phyloP scores from a whole-genome alignment of 1,140 invertebrate genomes.

The Proales similis region DNA sequence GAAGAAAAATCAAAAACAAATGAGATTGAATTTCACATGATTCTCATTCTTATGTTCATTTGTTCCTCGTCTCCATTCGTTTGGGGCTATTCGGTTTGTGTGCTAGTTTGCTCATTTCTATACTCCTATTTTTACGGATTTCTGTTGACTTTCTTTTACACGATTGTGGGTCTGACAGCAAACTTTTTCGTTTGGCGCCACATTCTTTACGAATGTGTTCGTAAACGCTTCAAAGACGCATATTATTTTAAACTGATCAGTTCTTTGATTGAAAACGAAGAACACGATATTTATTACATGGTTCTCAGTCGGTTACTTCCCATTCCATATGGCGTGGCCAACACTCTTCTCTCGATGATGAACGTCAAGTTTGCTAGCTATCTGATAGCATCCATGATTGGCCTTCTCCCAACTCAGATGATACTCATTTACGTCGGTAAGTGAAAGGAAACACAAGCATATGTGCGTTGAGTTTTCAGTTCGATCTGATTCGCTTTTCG shows the following conservation, averaged over 20 bases:
- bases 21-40: slow-evolving; percentile 19
- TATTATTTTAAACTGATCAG: slow-evolving; percentile 16
- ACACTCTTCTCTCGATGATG: slow-evolving; percentile 24
- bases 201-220: slow-evolving; percentile 22
- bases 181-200: slow-evolving; percentile 7
- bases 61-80: slow-evolving; percentile 8
- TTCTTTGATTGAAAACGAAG: slow-evolving; percentile 21
- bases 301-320: slow-evolving; percentile 28
- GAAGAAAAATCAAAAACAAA: slow-evolving; percentile 12
- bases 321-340: slow-evolving; percentile 22
- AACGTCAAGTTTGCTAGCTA: slow-evolving; percentile 29
- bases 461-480: too few relatives aligned
- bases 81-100: slow-evolving; percentile 27
- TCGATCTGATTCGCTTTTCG: too few relatives aligned
- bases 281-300: slow-evolving; percentile 16
- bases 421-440: slow-evolving; percentile 27
- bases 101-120: slow-evolving; percentile 22
- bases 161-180: not conserved
- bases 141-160: slow-evolving; percentile 5
- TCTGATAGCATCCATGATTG: slow-evolving; percentile 4
- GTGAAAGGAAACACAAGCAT: too few relatives aligned
- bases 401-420: slow-evolving; percentile 18
- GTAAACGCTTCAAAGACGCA: slow-evolving; percentile 18
- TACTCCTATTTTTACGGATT: slow-evolving; percentile 20
- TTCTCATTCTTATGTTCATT: slow-evolving; percentile 7